Conservation (phyloP, 2,888 invertebrate genomes). For the Rhopalosiphum nymphaeae region DNA sequence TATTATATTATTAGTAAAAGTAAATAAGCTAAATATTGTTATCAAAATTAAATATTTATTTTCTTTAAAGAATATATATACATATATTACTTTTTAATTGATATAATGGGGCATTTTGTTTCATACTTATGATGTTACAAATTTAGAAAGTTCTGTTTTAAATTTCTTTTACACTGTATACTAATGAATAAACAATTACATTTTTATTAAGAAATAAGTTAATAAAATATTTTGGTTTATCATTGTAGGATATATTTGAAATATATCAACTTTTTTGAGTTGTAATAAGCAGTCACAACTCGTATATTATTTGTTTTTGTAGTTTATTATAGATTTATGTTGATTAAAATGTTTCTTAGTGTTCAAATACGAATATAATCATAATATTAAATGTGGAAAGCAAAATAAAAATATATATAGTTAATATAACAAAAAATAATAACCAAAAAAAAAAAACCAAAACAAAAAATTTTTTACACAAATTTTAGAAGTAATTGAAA, state of each 20-base stretch:
- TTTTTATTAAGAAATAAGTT: background rate
- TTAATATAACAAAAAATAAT: background rate
- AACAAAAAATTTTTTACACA: constrained; percentile 11
- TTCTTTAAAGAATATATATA: background rate
- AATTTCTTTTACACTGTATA: background rate
- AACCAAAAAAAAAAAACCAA: background rate
- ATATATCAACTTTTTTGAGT: background rate
- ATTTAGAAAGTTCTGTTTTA: background rate
- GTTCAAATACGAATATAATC: constrained; percentile 32
- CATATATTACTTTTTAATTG: background rate
- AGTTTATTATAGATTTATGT: constrained; percentile 24
- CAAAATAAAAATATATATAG: constrained; percentile 28
- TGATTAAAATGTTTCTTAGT: constrained; percentile 6
- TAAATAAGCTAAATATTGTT: background rate
- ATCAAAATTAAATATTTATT: background rate
- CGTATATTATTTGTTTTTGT: background rate
- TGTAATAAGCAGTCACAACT: background rate
- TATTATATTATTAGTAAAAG: background rate
- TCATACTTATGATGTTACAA: background rate
- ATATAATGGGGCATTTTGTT: background rate
- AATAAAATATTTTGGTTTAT: background rate
- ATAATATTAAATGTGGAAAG: background rate
- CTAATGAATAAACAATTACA: background rate
- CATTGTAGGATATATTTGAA: background rate
- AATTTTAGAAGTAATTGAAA: constrained; percentile 2